Evolutionary conservation across 1,140 invertebrate genomes (phyloP).

Genomic region (Pantala flavescens): DNA sequence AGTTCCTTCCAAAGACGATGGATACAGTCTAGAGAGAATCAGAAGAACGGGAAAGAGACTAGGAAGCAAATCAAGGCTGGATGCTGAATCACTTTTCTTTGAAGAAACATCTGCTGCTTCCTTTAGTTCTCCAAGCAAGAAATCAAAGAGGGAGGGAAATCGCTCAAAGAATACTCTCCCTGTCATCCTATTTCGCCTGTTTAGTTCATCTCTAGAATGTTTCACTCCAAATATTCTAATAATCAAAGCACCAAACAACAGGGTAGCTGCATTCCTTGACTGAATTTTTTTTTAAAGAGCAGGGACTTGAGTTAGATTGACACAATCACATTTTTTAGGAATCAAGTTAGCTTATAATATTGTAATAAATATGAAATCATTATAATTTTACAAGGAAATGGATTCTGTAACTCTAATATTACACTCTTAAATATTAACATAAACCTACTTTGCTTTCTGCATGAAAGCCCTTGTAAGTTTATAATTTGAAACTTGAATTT

Average conservation of each 20-base stretch:
- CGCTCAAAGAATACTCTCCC: constrained; percentile 70
- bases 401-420: too few species aligned
- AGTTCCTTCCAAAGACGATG: constrained; percentile 52
- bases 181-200: constrained; percentile 59
- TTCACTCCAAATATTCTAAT: constrained; percentile 84
- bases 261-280: constrained; percentile 77
- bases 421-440: too few species aligned
- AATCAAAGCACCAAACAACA: constrained; percentile 76
- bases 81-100: neutral
- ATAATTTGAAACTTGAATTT: too few species aligned
- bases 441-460: too few species aligned
- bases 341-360: too few species aligned
- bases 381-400: too few species aligned
- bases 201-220: constrained; percentile 56
- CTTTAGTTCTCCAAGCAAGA: constrained; percentile 56
- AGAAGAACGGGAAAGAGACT: constrained; percentile 66
- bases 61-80: constrained; percentile 27
- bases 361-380: too few species aligned
- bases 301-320: too few species aligned
- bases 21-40: constrained; percentile 66
- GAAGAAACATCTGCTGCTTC: constrained; percentile 34
- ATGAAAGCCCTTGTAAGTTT: too few species aligned
- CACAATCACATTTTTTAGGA: too few species aligned
- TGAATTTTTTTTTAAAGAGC: constrained; percentile 27
- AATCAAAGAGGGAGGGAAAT: constrained; percentile 68